These are phyloP conservation scores for Sthenelais limicola DNA, from an alignment of 2,888 invertebrate species.

Conservation along the genomic window DNA sequence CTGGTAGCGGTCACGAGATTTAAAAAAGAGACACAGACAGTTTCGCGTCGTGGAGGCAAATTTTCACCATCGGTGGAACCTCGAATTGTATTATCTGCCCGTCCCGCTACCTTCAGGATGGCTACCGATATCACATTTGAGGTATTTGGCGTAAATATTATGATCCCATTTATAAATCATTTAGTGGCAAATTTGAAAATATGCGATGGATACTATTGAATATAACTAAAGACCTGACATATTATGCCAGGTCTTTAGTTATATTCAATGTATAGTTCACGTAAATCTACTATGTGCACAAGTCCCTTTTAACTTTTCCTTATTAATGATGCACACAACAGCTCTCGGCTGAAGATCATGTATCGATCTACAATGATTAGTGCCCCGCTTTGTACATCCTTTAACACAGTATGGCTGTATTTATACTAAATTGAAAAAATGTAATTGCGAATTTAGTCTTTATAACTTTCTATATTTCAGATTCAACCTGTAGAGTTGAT, in stretches of 20 bases:
- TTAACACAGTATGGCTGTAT: not conserved
- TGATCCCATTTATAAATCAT: no score
- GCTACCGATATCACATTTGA: constrained; percentile 56
- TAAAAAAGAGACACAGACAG: constrained; percentile 56
- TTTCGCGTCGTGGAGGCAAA: constrained; percentile 59
- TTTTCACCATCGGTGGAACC: constrained; percentile 60
- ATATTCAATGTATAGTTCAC: no score
- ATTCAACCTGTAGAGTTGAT: constrained; percentile 61
- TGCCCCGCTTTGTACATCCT: not conserved
- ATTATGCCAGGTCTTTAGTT: no score
- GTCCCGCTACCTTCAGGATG: constrained; percentile 54
- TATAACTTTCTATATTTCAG: constrained; percentile 49
- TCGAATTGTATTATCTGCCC: constrained; percentile 57
- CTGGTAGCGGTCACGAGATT: constrained; percentile 60
- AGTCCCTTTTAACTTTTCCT: no score
- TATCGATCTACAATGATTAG: no score
- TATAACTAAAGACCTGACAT: not conserved
- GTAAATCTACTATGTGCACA: no score
- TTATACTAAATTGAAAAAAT: not conserved
- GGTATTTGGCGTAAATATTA: constrained; percentile 51
- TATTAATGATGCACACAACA: no score
- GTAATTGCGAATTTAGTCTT: not conserved
- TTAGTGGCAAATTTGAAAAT: no score
- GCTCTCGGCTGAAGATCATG: no score
- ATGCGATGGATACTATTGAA: no score